phyloP scores from a whole-genome alignment of 2,113 vertebrate species.

The Brachionichthys hirsutus region DNA sequence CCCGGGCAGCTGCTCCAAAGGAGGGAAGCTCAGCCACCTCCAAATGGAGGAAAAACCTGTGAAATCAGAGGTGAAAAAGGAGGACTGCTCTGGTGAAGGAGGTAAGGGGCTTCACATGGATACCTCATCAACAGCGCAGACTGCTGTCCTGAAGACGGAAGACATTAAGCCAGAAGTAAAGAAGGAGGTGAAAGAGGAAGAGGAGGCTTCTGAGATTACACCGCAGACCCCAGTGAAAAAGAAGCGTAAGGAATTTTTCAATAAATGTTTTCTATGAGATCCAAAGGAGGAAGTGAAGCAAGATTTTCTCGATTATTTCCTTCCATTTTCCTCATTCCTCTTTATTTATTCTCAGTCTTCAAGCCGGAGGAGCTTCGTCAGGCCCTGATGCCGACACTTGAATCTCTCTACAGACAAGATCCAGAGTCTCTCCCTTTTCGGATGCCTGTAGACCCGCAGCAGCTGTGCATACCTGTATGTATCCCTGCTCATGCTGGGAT shows the following conservation, averaged over 20 bases:
- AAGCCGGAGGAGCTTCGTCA: slow-evolving; percentile 97
- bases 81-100: slow-evolving; percentile 77
- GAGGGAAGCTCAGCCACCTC: slow-evolving; percentile 76
- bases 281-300: background rate
- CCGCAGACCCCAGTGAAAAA: slow-evolving; percentile 87
- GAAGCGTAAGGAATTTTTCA: slow-evolving; percentile 83
- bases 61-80: slow-evolving; percentile 73
- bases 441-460: slow-evolving; percentile 94
- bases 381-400: slow-evolving; percentile 95
- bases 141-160: slow-evolving; percentile 67
- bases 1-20: slow-evolving; percentile 61
- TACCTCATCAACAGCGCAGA: slow-evolving; percentile 32
- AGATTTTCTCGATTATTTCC: background rate
- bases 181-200: slow-evolving; percentile 86
- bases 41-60: slow-evolving; percentile 86
- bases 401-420: slow-evolving; percentile 97
- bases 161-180: slow-evolving; percentile 88
- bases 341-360: slow-evolving; percentile 81
- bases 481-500: slow-evolving; percentile 1
- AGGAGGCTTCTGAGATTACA: slow-evolving; percentile 81
- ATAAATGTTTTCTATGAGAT: background rate
- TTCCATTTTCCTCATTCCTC: slow-evolving; percentile 1
- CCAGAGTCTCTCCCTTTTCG: slow-evolving; percentile 97
- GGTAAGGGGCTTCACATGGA: slow-evolving; percentile 87
- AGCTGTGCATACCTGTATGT: slow-evolving; percentile 97